phyloP scores from a whole-genome alignment of 1,140 invertebrate species.

The Drosophila auraria region DNA sequence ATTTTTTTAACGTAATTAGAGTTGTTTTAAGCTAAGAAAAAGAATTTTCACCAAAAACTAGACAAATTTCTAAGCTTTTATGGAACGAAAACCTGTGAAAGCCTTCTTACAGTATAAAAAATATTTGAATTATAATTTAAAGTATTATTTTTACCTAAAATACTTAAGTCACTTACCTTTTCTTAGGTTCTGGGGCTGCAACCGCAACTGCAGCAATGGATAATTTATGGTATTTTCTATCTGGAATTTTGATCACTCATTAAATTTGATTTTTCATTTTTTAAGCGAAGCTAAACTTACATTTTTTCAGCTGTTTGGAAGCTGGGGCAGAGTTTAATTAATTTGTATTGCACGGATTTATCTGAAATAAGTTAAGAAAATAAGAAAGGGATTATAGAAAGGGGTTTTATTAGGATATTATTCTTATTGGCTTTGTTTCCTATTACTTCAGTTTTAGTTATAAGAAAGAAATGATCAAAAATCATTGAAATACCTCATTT shows the following conservation, averaged over 20 bases:
- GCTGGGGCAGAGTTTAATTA: background rate
- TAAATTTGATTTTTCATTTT: background rate
- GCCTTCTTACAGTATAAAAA: background rate
- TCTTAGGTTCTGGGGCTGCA: background rate
- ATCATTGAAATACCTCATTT: too few species aligned
- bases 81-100: background rate
- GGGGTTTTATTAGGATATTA: fast-evolving
- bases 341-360: slow-evolving; percentile 10
- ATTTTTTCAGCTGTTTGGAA: background rate
- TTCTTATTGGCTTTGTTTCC: background rate
- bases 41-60: background rate
- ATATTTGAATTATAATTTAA: too few species aligned
- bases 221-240: background rate
- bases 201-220: background rate
- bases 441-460: background rate
- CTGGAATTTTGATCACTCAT: background rate
- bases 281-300: background rate
- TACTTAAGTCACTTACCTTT: background rate
- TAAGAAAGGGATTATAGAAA: background rate
- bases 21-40: too few species aligned
- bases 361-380: background rate
- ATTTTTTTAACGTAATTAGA: too few species aligned
- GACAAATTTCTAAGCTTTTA: background rate
- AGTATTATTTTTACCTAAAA: too few species aligned
- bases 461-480: background rate